Conservation (phyloP, 2,797 vertebrate species). For the Vipera latastei region DNA sequence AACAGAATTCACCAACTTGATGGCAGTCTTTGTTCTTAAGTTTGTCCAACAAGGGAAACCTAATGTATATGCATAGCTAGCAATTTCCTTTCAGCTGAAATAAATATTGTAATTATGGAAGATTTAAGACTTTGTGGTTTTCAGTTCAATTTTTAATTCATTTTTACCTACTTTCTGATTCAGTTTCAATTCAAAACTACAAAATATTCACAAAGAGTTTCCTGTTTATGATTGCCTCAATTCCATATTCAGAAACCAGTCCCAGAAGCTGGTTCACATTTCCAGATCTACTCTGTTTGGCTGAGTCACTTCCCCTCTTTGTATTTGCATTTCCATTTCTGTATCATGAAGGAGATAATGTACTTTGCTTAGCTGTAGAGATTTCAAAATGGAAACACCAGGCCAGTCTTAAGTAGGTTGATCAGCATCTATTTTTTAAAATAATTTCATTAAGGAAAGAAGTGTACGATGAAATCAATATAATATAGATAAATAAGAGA, state of each 20-base stretch:
- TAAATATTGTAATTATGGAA: constrained; percentile 10
- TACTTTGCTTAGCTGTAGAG: neutral
- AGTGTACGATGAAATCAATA: neutral
- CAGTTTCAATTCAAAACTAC: constrained; percentile 9
- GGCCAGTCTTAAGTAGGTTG: neutral
- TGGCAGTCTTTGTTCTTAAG: neutral
- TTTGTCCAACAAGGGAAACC: neutral
- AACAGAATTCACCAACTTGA: neutral
- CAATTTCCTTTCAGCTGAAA: constrained; percentile 14
- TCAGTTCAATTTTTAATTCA: neutral
- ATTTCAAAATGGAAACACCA: neutral
- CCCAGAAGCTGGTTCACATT: neutral
- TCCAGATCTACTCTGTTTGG: neutral
- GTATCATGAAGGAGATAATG: neutral
- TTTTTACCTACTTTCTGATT: constrained; percentile 10
- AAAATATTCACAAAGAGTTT: constrained; percentile 16
- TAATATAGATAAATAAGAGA: neutral
- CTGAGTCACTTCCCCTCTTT: neutral
- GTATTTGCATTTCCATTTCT: neutral
- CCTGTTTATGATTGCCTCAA: neutral
- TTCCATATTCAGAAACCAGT: neutral
- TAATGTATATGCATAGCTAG: neutral
- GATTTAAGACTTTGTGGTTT: neutral
- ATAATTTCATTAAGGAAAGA: neutral
- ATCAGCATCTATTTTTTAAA: neutral